Percentiles rank a stretch among this genome's conserved stretches.
phyloP scores from a whole-genome alignment of 2,888 invertebrate genomes.

The Drosophila percnosoma region DNA sequence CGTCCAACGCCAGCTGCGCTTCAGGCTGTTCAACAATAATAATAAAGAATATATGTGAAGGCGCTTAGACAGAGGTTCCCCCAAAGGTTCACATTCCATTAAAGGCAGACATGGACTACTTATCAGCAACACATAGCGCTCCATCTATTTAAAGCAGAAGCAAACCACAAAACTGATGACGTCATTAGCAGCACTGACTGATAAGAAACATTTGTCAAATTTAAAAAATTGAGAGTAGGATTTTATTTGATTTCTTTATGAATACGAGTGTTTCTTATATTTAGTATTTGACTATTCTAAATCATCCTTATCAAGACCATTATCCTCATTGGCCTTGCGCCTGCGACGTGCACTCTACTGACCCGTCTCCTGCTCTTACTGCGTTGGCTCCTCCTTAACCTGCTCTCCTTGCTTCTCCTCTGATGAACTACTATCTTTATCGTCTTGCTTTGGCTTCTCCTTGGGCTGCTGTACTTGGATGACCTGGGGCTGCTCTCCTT shows the following conservation, averaged over 20 bases:
- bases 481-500: neutral
- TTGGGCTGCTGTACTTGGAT: neutral
- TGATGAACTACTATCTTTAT: conserved; percentile 3
- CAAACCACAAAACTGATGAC: neutral
- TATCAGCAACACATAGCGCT: neutral
- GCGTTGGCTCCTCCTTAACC: neutral
- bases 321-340: neutral
- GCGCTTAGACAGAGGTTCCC: neutral
- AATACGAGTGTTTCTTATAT: neutral
- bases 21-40: neutral
- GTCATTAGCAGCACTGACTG: neutral
- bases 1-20: no score
- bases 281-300: neutral
- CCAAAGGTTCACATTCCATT: neutral
- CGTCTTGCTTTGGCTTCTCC: neutral
- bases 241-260: neutral
- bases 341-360: neutral
- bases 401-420: neutral
- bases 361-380: neutral
- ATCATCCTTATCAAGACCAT: neutral
- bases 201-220: neutral
- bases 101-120: neutral
- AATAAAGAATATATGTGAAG: neutral
- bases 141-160: neutral
- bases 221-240: neutral